phyloP scores from a whole-genome alignment of 2,888 invertebrate species.

The Bellardia pandia region DNA sequence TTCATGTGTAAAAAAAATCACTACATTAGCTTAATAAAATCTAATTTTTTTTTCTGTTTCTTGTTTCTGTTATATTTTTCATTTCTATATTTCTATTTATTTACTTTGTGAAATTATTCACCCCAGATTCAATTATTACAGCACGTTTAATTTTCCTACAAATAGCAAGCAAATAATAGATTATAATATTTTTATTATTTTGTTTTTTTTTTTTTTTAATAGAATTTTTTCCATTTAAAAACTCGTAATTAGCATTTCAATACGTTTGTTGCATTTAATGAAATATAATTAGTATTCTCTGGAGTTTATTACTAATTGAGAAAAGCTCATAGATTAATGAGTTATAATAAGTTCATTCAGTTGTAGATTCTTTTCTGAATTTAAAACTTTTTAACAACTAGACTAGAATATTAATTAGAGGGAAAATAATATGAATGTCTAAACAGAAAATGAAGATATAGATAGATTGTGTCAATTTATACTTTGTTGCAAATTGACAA shows the following conservation, averaged over 20 bases:
- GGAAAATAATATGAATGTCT: not conserved
- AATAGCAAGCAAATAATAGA: constrained; percentile 1
- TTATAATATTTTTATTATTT: not conserved
- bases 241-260: constrained; percentile 6
- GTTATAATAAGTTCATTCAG: constrained; percentile 29
- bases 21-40: no score
- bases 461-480: not conserved
- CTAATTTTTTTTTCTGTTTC: no score
- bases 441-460: not conserved
- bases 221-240: constrained; percentile 4
- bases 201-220: not conserved
- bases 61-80: not conserved
- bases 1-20: no score
- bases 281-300: constrained; percentile 44
- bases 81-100: constrained; percentile 5
- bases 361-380: constrained; percentile 3
- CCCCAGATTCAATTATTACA: constrained; percentile 58
- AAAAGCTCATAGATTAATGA: constrained; percentile 48
- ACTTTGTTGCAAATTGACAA: not conserved
- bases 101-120: constrained; percentile 49
- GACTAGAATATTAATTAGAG: constrained; percentile 26
- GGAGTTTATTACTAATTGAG: constrained; percentile 37
- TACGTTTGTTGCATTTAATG: constrained; percentile 21
- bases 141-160: constrained; percentile 23
- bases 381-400: constrained; percentile 6